phyloP scores from a whole-genome alignment of 2,113 vertebrate genomes.

The Indicator indicator region DNA sequence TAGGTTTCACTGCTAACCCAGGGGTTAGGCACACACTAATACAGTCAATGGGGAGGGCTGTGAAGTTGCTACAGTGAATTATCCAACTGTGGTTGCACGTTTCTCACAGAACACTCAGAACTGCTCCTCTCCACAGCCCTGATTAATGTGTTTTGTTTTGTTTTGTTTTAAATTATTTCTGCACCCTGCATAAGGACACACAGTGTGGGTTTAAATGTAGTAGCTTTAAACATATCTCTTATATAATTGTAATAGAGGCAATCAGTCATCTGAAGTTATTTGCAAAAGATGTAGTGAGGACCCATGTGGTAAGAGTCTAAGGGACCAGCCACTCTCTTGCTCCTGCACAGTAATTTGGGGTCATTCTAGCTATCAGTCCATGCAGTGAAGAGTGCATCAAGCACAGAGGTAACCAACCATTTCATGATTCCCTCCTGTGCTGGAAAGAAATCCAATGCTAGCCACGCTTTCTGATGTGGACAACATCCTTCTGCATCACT shows the following conservation, averaged over 20 bases:
- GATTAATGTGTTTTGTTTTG: not conserved
- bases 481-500: not conserved
- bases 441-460: not conserved
- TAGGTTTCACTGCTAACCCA: not conserved
- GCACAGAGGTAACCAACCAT: not conserved
- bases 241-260: not conserved
- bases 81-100: not conserved
- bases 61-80: not conserved
- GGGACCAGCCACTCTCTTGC: not conserved
- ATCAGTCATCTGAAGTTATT: not conserved
- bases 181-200: not conserved
- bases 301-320: fast-evolving
- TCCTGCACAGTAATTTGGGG: not conserved
- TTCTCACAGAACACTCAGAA: not conserved
- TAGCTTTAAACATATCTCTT: not conserved
- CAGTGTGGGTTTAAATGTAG: not conserved
- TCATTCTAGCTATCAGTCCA: not conserved
- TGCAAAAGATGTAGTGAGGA: not conserved
- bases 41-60: not conserved
- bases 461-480: fast-evolving
- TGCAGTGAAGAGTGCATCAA: no score
- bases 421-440: not conserved
- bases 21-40: not conserved
- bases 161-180: not conserved
- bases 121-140: not conserved